Evolutionary conservation across 1,140 invertebrate genomes (phyloP), one percentile per base, ranked within the genome.

Genomic region (Drosophila seguyi): DNA sequence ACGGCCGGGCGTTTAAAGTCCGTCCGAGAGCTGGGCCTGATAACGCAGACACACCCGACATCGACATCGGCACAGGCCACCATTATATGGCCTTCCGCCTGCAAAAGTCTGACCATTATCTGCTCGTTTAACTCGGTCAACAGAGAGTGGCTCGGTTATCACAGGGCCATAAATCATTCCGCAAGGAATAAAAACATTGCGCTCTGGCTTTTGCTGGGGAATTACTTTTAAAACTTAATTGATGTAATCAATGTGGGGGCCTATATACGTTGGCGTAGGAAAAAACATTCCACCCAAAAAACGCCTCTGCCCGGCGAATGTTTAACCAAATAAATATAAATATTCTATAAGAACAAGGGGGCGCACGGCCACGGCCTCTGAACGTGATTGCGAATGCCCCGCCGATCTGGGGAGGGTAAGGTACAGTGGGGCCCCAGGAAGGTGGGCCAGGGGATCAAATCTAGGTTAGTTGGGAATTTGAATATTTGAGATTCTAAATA

Each of bases 131-230:
- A 85, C 72, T 84, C 66, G 74, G 81, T 78, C 61, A 78, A 63
- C 18, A 56, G 47, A 56, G 8, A 31, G 48, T 44, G 55, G 44
- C 50, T 63, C 25, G 44, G 44, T 75, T 86, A 86, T 86, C 75
- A 36, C 16, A 27, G 52, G n/a, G 41, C 48, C 61, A 79, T 86
- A 79, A 82, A 87, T 86, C 83, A 86, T 72, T 29, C 27, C 22
- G 13, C 22, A 13, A 41, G 25, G 39, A 59, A 22, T 25, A 36
- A 36, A 52, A 62, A 45, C 58, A 65, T 44, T 55, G 42, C 11
- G 25, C 25, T 44, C 31, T n/a, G 39, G 3, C 4, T 6, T 16
- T 10, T 4, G 34, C 20, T 48, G 8, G 25, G 27, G 20, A 39
- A 67, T 60, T 57, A 47, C 58, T 78, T 61, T 41, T 68, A n/a